Conservation (phyloP, 1,140 invertebrate genomes). For the Lordiphosa stackelbergi region DNA sequence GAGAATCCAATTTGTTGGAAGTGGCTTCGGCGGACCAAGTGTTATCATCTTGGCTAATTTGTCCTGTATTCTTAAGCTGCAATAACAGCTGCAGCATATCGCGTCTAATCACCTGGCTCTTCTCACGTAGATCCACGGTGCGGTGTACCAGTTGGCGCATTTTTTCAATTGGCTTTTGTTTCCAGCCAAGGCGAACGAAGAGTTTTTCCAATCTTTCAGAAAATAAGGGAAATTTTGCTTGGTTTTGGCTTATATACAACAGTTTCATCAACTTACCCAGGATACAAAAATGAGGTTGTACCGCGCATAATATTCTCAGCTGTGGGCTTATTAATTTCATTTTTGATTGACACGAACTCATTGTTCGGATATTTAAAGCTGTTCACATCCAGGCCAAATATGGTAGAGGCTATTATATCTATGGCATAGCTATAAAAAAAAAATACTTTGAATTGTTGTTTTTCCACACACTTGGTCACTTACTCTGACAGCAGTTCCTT, state of each 20-base stretch:
- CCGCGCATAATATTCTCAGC: constrained; percentile 24
- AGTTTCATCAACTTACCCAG: constrained; percentile 33
- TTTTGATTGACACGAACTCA: constrained; percentile 49
- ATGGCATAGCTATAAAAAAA: constrained; percentile 52
- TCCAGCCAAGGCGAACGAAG: constrained; percentile 36
- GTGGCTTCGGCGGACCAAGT: constrained; percentile 44
- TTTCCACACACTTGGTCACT: constrained; percentile 5
- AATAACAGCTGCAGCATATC: constrained; percentile 80
- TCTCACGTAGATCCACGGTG: constrained; percentile 78
- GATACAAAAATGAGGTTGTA: constrained; percentile 51
- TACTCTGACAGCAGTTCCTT: constrained; percentile 48
- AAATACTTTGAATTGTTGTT: too few relatives aligned
- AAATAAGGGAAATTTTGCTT: background rate
- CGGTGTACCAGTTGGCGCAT: constrained; percentile 77
- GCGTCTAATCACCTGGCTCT: constrained; percentile 77
- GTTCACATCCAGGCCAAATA: constrained; percentile 77
- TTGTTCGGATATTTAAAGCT: constrained; percentile 68
- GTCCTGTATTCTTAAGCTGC: constrained; percentile 78
- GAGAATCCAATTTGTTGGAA: constrained; percentile 26
- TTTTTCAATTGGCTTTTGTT: constrained; percentile 6
- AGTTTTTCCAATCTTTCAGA: constrained; percentile 31
- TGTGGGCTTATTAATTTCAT: constrained; percentile 10
- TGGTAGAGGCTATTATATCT: constrained; percentile 77
- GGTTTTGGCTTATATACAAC: too few relatives aligned
- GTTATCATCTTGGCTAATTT: constrained; percentile 54